phyloP scores from a whole-genome alignment of 2,113 vertebrate species.

The Trinectes maculatus region DNA sequence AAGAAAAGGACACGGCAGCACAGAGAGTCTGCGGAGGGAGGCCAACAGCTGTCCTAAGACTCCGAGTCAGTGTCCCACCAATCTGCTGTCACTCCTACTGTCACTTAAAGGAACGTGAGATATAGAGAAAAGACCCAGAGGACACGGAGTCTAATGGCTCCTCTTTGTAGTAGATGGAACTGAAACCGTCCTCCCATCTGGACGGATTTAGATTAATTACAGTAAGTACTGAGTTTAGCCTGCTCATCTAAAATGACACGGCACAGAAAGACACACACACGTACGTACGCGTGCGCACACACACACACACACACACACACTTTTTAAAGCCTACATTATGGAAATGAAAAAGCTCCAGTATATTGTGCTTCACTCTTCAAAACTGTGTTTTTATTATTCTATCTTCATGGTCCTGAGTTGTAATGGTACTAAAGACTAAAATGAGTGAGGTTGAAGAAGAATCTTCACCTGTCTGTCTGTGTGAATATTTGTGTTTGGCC shows the following conservation, averaged over 20 bases:
- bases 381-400: too few relatives aligned
- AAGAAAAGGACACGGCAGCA: conserved; percentile 13
- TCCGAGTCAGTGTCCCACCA: conserved; percentile 26
- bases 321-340: too few relatives aligned
- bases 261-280: conserved; percentile 3
- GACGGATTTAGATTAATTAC: conserved; percentile 63
- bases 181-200: conserved; percentile 58
- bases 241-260: conserved; percentile 55
- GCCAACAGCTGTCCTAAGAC: conserved; percentile 20
- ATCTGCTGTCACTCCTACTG: conserved; percentile 33
- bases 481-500: too few relatives aligned
- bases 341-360: too few relatives aligned
- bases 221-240: conserved; percentile 36
- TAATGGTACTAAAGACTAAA: too few relatives aligned
- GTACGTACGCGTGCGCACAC: too few relatives aligned
- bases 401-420: too few relatives aligned
- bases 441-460: too few relatives aligned
- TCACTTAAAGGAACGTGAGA: conserved; percentile 20
- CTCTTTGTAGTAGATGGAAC: conserved; percentile 43
- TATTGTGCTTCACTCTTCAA: too few relatives aligned
- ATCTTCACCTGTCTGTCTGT: too few relatives aligned
- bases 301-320: too few relatives aligned
- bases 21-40: conserved; percentile 5
- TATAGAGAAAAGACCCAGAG: conserved; percentile 24
- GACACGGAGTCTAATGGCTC: conserved; percentile 35